Percentiles rank a stretch among this genome's conserved stretches.
These are phyloP conservation scores for Allophyes oxyacanthae DNA, from an alignment of 2,888 invertebrate species.

Conservation along the genomic window DNA sequence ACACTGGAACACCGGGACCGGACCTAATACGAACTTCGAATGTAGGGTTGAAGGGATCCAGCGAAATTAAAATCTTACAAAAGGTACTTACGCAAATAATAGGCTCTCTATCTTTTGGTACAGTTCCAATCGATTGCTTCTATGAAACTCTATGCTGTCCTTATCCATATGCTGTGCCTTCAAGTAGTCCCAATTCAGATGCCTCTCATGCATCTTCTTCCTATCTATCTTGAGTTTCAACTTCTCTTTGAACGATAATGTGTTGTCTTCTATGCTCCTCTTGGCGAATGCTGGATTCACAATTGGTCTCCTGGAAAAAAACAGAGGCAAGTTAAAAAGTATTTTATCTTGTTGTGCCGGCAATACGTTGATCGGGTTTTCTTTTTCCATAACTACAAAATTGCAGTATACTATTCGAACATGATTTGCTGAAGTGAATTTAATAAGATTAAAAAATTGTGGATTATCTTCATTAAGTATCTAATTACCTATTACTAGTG, in stretches of 20 bases:
- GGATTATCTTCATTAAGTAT: too few relatives aligned
- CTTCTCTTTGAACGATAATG: conserved; percentile 74
- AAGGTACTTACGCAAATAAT: conserved; percentile 90
- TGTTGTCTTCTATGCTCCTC: conserved; percentile 71
- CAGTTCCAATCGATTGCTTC: conserved; percentile 90
- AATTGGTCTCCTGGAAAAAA: conserved; percentile 65
- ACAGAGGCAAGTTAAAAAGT: not conserved
- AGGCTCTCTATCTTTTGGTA: conserved; percentile 90
- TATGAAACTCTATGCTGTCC: conserved; percentile 86
- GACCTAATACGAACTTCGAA: too few relatives aligned
- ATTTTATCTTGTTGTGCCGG: too few relatives aligned
- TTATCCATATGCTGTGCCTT: conserved; percentile 71
- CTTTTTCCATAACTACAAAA: too few relatives aligned
- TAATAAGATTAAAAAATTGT: too few relatives aligned
- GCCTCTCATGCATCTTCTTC: conserved; percentile 76
- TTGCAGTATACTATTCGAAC: too few relatives aligned
- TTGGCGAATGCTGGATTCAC: conserved; percentile 81
- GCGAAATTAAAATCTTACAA: too few relatives aligned
- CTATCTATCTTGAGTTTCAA: conserved; percentile 76
- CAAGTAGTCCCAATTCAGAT: conserved; percentile 69
- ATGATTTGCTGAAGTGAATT: too few relatives aligned
- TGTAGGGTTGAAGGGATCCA: too few relatives aligned
- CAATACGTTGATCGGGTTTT: too few relatives aligned
- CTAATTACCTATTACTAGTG: too few relatives aligned
- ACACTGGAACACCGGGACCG: too few relatives aligned